Percentiles rank a stretch among this genome's conserved stretches.
Evolutionary conservation across 2,888 invertebrate genomes (phyloP).

Genomic region (Watsonalla binaria): DNA sequence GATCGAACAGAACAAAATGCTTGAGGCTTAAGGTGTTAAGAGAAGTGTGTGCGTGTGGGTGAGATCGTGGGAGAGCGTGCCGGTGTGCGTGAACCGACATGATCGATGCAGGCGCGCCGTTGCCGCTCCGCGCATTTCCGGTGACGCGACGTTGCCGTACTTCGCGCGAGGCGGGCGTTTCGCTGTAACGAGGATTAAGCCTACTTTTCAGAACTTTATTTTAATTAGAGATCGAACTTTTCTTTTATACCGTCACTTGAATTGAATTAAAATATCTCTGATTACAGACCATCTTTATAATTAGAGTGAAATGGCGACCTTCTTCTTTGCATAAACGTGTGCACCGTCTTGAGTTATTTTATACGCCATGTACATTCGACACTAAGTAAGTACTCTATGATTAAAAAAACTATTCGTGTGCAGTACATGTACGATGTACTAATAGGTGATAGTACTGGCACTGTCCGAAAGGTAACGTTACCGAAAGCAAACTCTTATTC

Average conservation of each 20-base stretch:
- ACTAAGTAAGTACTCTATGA: too few relatives aligned
- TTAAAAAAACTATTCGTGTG: too few relatives aligned
- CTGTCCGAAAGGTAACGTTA: too few relatives aligned
- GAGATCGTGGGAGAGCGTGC: slow-evolving; percentile 12
- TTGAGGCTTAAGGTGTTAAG: slow-evolving; percentile 30
- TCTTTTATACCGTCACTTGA: neutral
- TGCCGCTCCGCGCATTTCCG: slow-evolving; percentile 83
- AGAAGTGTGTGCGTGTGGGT: slow-evolving; percentile 25
- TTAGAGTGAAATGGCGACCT: too few relatives aligned
- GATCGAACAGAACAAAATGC: neutral
- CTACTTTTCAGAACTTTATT: slow-evolving; percentile 29
- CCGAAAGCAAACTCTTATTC: too few relatives aligned
- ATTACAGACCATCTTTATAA: too few relatives aligned
- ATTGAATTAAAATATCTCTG: neutral
- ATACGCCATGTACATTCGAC: too few relatives aligned
- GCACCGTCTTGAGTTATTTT: too few relatives aligned
- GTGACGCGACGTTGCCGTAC: slow-evolving; percentile 62
- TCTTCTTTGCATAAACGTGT: too few relatives aligned
- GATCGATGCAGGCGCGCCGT: slow-evolving; percentile 82
- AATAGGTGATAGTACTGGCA: too few relatives aligned
- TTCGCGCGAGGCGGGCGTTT: slow-evolving; percentile 39
- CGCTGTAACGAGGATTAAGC: slow-evolving; percentile 43
- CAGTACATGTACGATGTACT: too few relatives aligned
- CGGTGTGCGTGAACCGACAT: slow-evolving; percentile 54
- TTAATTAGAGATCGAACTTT: slow-evolving; percentile 10